A percentile compares a stretch with the other conserved stretches of the same genome.
These are phyloP conservation scores for Lacanobia oleracea DNA, from an alignment of 2,888 invertebrate species.

Conservation along the genomic window DNA sequence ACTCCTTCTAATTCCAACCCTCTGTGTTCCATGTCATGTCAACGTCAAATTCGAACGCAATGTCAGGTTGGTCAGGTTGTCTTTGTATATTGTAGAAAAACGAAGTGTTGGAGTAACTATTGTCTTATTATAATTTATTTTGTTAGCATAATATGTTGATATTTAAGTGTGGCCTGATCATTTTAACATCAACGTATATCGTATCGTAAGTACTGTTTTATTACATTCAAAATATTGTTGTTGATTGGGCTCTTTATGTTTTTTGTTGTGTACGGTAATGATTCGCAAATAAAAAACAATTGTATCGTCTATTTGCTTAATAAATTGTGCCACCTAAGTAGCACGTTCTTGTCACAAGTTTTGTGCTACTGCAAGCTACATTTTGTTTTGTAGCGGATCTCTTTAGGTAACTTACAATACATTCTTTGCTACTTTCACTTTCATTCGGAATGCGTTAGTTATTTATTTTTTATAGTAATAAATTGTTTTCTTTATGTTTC, in stretches of 20 bases:
- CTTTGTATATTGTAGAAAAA: constrained; percentile 38
- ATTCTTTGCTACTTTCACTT: constrained; percentile 65
- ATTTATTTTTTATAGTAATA: constrained; percentile 42
- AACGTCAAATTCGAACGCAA: constrained; percentile 54
- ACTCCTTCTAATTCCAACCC: background rate
- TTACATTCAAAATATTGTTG: constrained; percentile 9
- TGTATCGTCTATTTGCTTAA: constrained; percentile 31
- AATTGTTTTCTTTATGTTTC: constrained; percentile 71
- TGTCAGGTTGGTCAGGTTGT: constrained; percentile 39
- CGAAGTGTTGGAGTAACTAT: constrained; percentile 40
- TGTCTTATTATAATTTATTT: constrained; percentile 58
- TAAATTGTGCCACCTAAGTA: constrained; percentile 38
- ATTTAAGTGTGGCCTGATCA: constrained; percentile 84
- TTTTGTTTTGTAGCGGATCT: constrained; percentile 12
- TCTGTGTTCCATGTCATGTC: background rate
- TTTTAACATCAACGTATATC: constrained; percentile 83
- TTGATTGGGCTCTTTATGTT: constrained; percentile 5
- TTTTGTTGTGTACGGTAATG: constrained; percentile 28
- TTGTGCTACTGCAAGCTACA: background rate
- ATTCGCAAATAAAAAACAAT: constrained; percentile 26
- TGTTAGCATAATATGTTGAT: constrained; percentile 81
- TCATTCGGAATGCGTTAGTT: constrained; percentile 44
- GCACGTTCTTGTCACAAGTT: constrained; percentile 26
- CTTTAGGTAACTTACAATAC: constrained; percentile 8
- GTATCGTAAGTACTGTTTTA: constrained; percentile 81